phyloP scores from a whole-genome alignment of 2,888 invertebrate species.

The Andrena chrysosceles region DNA sequence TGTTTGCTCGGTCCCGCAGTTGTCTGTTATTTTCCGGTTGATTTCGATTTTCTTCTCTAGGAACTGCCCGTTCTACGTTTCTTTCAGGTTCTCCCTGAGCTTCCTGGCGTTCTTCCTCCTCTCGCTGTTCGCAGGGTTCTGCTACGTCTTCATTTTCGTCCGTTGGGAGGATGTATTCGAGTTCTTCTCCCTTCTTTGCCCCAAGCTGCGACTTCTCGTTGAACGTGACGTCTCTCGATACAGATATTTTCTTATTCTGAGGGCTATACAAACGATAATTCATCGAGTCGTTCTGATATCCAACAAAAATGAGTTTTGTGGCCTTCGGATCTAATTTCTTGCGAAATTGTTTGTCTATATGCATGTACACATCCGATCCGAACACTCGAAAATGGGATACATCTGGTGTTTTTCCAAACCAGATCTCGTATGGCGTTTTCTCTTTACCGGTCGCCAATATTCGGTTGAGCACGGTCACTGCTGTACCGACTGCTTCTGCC shows the following conservation, averaged over 20 bases:
- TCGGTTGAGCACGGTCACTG: too few relatives aligned
- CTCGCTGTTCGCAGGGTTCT: too few relatives aligned
- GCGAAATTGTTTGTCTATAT: neutral
- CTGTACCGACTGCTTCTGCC: neutral
- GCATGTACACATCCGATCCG: neutral
- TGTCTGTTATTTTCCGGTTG: too few relatives aligned
- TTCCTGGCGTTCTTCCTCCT: too few relatives aligned
- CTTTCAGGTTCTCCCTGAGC: too few relatives aligned
- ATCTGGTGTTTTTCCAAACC: neutral
- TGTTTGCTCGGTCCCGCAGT: neutral
- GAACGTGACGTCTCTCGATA: conserved; percentile 2
- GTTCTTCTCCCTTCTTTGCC: neutral
- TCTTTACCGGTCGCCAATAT: neutral
- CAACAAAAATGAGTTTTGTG: neutral
- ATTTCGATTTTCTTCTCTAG: too few relatives aligned
- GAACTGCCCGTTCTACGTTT: too few relatives aligned
- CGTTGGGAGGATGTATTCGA: too few relatives aligned
- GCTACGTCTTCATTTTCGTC: too few relatives aligned
- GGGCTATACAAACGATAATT: neutral
- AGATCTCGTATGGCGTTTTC: conserved; percentile 10
- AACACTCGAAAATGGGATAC: neutral
- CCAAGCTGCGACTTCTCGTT: neutral
- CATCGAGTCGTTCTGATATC: conserved; percentile 5
- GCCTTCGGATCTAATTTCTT: neutral
- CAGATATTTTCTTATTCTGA: neutral